Evolutionary conservation across 2,113 vertebrate genomes (phyloP).

Genomic region (Rhinichthys klamathensis): DNA sequence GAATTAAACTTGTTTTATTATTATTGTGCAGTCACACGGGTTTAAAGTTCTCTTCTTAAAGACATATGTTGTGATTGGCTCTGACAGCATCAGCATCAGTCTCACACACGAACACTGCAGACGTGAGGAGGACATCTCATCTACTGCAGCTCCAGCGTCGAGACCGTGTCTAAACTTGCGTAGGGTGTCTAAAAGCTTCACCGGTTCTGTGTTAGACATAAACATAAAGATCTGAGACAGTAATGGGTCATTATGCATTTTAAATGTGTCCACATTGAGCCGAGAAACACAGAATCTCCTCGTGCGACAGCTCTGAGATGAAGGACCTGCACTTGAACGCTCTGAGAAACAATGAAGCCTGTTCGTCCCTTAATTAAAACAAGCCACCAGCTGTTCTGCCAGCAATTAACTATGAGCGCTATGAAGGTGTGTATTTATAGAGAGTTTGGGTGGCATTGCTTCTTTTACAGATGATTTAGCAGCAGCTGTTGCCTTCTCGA

Average conservation of each 20-base stretch:
- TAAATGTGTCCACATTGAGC: conserved; percentile 71
- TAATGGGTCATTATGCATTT: conserved; percentile 67
- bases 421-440: conserved; percentile 69
- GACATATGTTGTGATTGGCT: not conserved
- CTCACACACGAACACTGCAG: not conserved
- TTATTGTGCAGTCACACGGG: not conserved
- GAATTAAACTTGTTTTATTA: not conserved
- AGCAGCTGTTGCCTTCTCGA: conserved; percentile 71
- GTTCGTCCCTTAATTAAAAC: conserved; percentile 74
- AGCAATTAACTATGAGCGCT: conserved; percentile 69
- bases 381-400: conserved; percentile 69
- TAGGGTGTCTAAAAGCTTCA: not conserved
- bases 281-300: conserved; percentile 70
- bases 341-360: conserved; percentile 65
- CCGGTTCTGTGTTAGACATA: conserved; percentile 42
- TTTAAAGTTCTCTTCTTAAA: not conserved
- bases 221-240: conserved; percentile 55
- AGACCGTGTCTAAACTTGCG: not conserved
- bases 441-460: conserved; percentile 63
- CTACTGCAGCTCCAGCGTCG: not conserved
- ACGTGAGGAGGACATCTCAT: not conserved
- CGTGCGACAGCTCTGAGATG: conserved; percentile 67
- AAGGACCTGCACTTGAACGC: conserved; percentile 64
- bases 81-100: not conserved
- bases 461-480: conserved; percentile 76